Percentiles rank a stretch among this genome's conserved stretches.
Conservation (phyloP, 2,113 vertebrate species). For the Coregonus clupeaformis region DNA sequence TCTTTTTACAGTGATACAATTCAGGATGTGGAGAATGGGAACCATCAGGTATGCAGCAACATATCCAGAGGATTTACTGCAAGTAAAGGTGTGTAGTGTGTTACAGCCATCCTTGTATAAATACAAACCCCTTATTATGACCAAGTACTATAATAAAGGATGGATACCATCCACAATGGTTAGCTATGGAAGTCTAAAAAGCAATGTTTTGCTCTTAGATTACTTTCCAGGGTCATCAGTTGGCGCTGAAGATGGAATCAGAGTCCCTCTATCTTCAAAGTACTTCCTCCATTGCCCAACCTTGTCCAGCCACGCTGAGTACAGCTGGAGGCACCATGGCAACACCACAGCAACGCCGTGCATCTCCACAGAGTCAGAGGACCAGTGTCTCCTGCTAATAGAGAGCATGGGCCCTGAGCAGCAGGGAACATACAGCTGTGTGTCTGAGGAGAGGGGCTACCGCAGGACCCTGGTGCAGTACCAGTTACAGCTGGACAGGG, state of each 20-base stretch:
- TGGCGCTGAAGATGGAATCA: not conserved
- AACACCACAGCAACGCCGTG: not conserved
- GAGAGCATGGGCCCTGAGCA: slow-evolving; percentile 28
- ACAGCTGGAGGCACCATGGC: slow-evolving; percentile 43
- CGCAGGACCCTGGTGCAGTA: not conserved
- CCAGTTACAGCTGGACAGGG: slow-evolving; percentile 5
- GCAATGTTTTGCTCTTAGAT: not conserved
- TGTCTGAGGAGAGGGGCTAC: slow-evolving; percentile 54
- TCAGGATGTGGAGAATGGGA: slow-evolving; percentile 35
- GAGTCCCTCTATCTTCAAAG: slow-evolving; percentile 2
- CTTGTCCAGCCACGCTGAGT: slow-evolving; percentile 60
- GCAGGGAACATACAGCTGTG: slow-evolving; percentile 50
- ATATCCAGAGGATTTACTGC: not conserved
- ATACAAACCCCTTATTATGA: not conserved
- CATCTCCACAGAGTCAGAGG: fast-evolving
- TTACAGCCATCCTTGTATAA: not conserved
- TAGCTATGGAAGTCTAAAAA: not conserved
- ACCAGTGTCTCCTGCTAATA: slow-evolving; percentile 53
- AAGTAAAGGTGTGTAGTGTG: slow-evolving; percentile 8
- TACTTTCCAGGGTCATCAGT: not conserved
- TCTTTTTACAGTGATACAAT: slow-evolving; percentile 28
- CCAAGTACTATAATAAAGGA: not conserved
- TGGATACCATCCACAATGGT: no score
- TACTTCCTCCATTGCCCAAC: slow-evolving; percentile 54
- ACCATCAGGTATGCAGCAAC: not conserved